Percentiles rank a stretch among this genome's conserved stretches.
Conservation (phyloP, 2,797 vertebrate genomes). For the Siniperca scherzeri region DNA sequence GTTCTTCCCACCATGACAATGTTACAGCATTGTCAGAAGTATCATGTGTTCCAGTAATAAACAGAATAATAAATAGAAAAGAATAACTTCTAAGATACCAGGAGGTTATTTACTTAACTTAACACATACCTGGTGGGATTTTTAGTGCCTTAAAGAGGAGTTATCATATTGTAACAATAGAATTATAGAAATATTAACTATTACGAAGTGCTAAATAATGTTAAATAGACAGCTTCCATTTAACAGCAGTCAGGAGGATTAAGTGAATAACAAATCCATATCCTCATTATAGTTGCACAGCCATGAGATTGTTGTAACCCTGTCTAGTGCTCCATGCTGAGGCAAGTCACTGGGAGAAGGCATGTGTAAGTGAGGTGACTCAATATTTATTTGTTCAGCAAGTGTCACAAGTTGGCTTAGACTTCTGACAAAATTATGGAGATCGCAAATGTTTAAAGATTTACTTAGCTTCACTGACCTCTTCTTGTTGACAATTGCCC, state of each 20-base stretch:
- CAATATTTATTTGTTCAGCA: neutral
- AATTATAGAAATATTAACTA: slow-evolving; percentile 33
- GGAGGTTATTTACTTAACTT: slow-evolving; percentile 24
- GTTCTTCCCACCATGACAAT: neutral
- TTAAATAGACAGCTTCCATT: slow-evolving; percentile 50
- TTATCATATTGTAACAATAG: slow-evolving; percentile 26
- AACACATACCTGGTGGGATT: slow-evolving; percentile 7
- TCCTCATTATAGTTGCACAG: slow-evolving; percentile 48
- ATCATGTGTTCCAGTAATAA: neutral
- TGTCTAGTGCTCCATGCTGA: slow-evolving; percentile 21
- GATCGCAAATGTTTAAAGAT: neutral
- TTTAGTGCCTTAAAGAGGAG: slow-evolving; percentile 7
- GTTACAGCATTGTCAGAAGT: neutral
- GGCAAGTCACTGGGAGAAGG: slow-evolving; percentile 17
- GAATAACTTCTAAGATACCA: neutral
- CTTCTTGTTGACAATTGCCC: neutral
- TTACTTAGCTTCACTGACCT: neutral
- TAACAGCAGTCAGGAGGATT: neutral
- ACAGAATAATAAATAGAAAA: neutral
- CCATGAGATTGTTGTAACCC: slow-evolving; percentile 26
- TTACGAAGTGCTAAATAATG: slow-evolving; percentile 29
- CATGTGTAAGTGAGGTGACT: slow-evolving; percentile 4
- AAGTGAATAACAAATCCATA: slow-evolving; percentile 19
- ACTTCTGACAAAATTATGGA: neutral
- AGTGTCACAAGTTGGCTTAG: slow-evolving; percentile 4